Percentiles rank a stretch among this genome's conserved stretches.
phyloP scores from a whole-genome alignment of 2,888 invertebrate genomes.

The Tenthredo mesomela region DNA sequence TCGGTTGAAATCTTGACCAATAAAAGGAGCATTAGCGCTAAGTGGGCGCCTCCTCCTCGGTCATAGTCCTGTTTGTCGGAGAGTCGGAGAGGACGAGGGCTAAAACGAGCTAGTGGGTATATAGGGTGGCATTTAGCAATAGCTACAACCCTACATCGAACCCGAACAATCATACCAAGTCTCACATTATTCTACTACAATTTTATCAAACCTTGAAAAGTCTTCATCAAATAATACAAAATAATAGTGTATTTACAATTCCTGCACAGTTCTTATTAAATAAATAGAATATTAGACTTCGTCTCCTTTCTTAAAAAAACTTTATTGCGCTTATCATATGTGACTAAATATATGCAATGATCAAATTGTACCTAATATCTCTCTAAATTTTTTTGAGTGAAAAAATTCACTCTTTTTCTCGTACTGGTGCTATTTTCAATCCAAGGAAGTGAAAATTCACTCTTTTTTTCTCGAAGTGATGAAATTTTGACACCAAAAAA shows the following conservation, averaged over 20 bases:
- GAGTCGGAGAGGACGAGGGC: conserved; percentile 63
- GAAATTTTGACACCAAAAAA: no score
- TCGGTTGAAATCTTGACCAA: conserved; percentile 72
- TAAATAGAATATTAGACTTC: not conserved
- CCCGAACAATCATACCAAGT: not conserved
- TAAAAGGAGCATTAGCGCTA: conserved; percentile 74
- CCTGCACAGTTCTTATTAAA: not conserved
- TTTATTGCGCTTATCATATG: not conserved
- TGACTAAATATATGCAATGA: not conserved
- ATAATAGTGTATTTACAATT: not conserved
- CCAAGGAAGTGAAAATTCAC: no score
- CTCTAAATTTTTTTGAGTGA: no score
- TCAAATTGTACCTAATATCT: not conserved
- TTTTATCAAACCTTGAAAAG: not conserved
- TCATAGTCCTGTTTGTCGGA: conserved; percentile 69
- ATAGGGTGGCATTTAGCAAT: conserved; percentile 17
- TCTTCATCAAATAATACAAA: not conserved
- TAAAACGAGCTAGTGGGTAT: conserved; percentile 39
- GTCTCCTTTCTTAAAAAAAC: not conserved
- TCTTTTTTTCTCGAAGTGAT: no score
- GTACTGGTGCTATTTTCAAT: no score
- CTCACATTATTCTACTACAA: not conserved
- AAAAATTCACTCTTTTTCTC: no score
- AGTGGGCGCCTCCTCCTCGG: conserved; percentile 73
- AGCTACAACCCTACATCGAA: not conserved